A percentile compares a stretch with the other conserved stretches of the same genome.
Conservation (phyloP, 2,113 vertebrate species). For the Deroptyus accipitrinus region DNA sequence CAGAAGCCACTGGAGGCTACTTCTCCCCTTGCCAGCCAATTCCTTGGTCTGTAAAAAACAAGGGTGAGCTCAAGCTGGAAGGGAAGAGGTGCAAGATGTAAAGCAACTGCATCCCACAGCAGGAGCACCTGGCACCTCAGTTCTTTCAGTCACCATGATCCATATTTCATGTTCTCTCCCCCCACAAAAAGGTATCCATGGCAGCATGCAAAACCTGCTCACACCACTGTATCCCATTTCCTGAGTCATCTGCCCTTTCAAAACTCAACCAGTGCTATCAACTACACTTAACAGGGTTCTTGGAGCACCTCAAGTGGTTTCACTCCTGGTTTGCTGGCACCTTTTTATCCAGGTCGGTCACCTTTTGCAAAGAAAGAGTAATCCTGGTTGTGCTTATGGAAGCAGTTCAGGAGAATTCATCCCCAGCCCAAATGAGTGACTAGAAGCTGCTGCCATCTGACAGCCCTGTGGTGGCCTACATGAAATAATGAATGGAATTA, state of each 20-base stretch:
- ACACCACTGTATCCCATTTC: not conserved
- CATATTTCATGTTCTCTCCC: not conserved
- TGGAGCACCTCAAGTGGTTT: not conserved
- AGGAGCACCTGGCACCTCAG: not conserved
- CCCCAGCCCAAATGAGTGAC: not conserved
- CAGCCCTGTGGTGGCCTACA: not conserved
- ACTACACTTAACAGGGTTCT: not conserved
- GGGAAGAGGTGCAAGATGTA: not conserved
- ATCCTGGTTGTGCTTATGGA: fast-evolving
- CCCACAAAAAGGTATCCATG: not conserved
- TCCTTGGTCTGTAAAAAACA: not conserved
- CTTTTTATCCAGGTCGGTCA: not conserved
- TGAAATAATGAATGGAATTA: slow-evolving; percentile 34
- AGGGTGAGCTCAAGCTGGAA: not conserved
- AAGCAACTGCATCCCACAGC: not conserved
- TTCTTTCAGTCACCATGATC: not conserved
- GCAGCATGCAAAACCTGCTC: not conserved
- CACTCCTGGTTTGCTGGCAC: not conserved
- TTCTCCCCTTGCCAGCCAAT: not conserved
- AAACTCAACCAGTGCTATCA: not conserved
- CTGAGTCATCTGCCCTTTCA: not conserved
- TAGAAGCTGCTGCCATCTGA: slow-evolving; percentile 22
- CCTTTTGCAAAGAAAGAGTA: not conserved
- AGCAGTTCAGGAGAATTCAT: not conserved
- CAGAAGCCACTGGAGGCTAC: not conserved